phyloP scores from a whole-genome alignment of 1,140 invertebrate genomes.

The Maconellicoccus hirsutus region DNA sequence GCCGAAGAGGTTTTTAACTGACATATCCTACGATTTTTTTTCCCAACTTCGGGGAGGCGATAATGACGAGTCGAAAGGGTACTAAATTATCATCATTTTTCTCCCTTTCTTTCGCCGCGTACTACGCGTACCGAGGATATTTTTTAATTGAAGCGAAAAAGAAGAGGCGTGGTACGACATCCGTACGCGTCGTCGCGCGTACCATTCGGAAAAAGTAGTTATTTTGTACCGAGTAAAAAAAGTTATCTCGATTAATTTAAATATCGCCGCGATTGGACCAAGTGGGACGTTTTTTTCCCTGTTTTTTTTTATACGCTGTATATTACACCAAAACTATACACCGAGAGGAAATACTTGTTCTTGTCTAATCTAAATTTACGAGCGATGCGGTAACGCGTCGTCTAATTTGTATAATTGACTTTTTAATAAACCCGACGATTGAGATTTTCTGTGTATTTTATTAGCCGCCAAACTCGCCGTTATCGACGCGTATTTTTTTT shows the following conservation, averaged over 20 bases:
- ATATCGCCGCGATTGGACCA: neutral
- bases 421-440: neutral
- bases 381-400: neutral
- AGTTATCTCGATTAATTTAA: neutral
- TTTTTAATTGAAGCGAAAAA: neutral
- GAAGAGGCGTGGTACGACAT: neutral
- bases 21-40: neutral
- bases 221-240: neutral
- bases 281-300: neutral
- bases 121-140: neutral
- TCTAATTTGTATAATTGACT: neutral
- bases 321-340: too few species aligned
- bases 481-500: too few species aligned
- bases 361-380: too few species aligned
- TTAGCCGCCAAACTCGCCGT: too few species aligned
- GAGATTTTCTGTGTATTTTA: too few species aligned
- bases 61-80: constrained; percentile 7
- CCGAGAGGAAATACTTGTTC: too few species aligned
- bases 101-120: too few species aligned
- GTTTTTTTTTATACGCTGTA: too few species aligned
- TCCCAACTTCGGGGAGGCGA: neutral
- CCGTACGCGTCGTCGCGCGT: neutral
- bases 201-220: neutral
- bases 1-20: neutral
- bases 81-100: neutral